Evolutionary conservation across 30 jellyfish, hydroid and myxozoan species (phyloP), one percentile per base, ranked within the genome.

Genomic region (Mastigias papua): DNA sequence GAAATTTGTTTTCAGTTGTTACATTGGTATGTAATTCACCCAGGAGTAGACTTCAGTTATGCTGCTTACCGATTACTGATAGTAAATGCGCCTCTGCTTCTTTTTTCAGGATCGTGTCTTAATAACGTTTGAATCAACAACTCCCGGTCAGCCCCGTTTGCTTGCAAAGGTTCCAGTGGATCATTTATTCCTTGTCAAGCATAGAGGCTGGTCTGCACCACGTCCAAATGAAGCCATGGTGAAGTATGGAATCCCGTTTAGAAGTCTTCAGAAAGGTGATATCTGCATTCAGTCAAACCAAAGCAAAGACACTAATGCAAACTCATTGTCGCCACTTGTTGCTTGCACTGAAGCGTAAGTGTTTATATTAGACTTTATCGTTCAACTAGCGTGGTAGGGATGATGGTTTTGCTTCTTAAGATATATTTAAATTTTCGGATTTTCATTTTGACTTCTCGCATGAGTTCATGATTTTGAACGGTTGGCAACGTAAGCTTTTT

Each of bases 141-240:
- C 92, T 13, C 96, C 99, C 28, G 97, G 96, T 21, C 92, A 97
- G 62, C 97, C 95, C 51, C 88, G 97, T 15, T 54, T 95, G 66
- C 78, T 78, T 58, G 98, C 96, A 23, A 86, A 87, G 65, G 89
- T 97, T 49, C 97, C 99, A 1, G 89, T 80, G 31, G 99, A 95
- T 73, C 98, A 95, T 69, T 95, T 95, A 33, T 95, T 95, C 72
- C 92, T 81, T 27, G 94, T 90, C 50, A 90, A 90, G 34, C 97
- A 90, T 85, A 86, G 89, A 82, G 99, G 99, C 28, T 95, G 99
- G 99, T 78, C 98, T 6, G 90, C 99, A 17, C 82, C 93, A 13
- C 89, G 93, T 31, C 99, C 98, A 42, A 86, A 94, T 78, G 99
- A 95, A 78, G 98, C 99, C 2, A 82, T 89, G 97, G 90, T 96